phyloP scores from a whole-genome alignment of 2,888 invertebrate genomes.

The Melieria picta region DNA sequence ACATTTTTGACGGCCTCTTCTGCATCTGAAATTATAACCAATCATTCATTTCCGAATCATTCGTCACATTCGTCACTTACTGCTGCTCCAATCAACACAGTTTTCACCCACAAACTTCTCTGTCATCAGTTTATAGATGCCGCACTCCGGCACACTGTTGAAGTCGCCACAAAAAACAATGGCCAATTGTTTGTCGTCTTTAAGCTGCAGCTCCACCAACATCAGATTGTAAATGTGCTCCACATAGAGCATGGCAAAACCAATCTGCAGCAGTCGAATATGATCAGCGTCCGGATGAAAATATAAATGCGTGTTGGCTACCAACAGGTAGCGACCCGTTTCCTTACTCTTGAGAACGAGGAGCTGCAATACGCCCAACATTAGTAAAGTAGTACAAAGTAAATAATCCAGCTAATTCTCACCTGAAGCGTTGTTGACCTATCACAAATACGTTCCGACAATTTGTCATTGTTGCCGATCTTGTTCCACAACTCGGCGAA shows the following conservation, averaged over 20 bases:
- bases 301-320: slow-evolving; percentile 92
- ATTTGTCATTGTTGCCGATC: slow-evolving; percentile 70
- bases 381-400: background rate
- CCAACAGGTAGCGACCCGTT: slow-evolving; percentile 71
- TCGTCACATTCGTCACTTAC: slow-evolving; percentile 68
- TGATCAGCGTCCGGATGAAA: slow-evolving; percentile 93
- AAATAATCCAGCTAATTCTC: slow-evolving; percentile 1
- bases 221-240: slow-evolving; percentile 68
- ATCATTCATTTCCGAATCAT: too few species aligned
- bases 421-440: slow-evolving; percentile 77
- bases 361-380: slow-evolving; percentile 56
- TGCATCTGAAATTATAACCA: slow-evolving; percentile 68
- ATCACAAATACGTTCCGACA: slow-evolving; percentile 71
- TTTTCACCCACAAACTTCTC: slow-evolving; percentile 73
- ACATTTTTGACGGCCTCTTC: slow-evolving; percentile 74
- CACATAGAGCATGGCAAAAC: slow-evolving; percentile 77
- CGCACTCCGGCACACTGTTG: slow-evolving; percentile 86
- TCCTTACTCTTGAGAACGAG: slow-evolving; percentile 71
- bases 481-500: slow-evolving; percentile 72
- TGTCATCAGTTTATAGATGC: slow-evolving; percentile 82
- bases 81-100: slow-evolving; percentile 81
- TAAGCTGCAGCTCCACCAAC: slow-evolving; percentile 45
- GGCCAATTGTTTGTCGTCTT: slow-evolving; percentile 68
- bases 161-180: slow-evolving; percentile 92
- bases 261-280: slow-evolving; percentile 86